A percentile compares a stretch with the other conserved stretches of the same genome.
These are phyloP conservation scores for Bucorvus abyssinicus DNA, from an alignment of 2,797 vertebrate genomes.

Conservation along the genomic window DNA sequence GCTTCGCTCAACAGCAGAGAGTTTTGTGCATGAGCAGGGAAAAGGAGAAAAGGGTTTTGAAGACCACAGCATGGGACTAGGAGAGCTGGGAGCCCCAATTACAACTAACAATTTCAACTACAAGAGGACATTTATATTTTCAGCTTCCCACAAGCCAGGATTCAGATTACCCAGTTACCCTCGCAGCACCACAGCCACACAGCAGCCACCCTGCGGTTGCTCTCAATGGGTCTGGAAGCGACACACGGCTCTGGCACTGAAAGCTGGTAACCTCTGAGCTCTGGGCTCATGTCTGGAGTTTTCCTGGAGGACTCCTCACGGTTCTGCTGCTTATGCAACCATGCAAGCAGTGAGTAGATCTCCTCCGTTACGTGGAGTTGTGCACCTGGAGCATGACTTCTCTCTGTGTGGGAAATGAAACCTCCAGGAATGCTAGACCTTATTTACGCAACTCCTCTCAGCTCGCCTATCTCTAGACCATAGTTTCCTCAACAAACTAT, in stretches of 20 bases:
- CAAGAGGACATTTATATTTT: background rate
- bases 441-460: background rate
- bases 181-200: background rate
- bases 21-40: fast-evolving
- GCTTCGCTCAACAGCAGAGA: background rate
- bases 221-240: background rate
- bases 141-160: background rate
- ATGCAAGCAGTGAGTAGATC: background rate
- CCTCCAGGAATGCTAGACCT: background rate
- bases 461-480: conserved; percentile 8
- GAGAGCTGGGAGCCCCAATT: background rate
- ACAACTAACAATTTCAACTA: background rate
- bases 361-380: background rate
- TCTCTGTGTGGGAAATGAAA: background rate
- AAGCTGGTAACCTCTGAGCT: background rate
- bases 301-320: background rate
- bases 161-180: background rate
- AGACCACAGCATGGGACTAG: background rate
- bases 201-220: background rate
- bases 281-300: background rate
- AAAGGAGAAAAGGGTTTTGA: background rate
- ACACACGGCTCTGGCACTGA: background rate
- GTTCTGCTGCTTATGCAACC: background rate
- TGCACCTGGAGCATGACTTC: fast-evolving
- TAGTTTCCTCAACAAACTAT: background rate